Percentiles rank a stretch among this genome's conserved stretches.
Conservation (phyloP, 2,888 invertebrate species). For the Pterostichus madidus region DNA sequence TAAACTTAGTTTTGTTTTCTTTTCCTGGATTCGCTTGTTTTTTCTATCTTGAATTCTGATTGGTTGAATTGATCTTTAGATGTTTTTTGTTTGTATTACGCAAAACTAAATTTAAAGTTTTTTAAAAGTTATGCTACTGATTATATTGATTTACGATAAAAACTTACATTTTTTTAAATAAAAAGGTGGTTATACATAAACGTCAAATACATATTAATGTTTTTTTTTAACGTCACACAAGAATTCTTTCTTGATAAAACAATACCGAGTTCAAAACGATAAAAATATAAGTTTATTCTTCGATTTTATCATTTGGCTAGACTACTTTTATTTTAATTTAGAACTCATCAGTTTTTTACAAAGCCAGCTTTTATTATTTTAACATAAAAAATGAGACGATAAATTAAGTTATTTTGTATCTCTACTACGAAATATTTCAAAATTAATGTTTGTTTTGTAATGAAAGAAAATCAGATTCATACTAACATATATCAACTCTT, state of each 20-base stretch:
- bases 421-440: background rate
- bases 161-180: background rate
- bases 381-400: background rate
- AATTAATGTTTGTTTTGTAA: background rate
- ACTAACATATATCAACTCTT: no score
- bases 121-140: background rate
- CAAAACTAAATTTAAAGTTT: background rate
- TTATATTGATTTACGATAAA: constrained; percentile 25
- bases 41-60: constrained; percentile 11
- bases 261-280: background rate
- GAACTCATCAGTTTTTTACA: no score
- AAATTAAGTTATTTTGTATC: background rate
- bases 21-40: constrained; percentile 7
- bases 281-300: background rate
- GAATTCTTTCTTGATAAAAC: no score
- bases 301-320: no score
- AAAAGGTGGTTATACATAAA: background rate
- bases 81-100: constrained; percentile 28
- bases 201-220: background rate
- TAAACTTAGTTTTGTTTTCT: constrained; percentile 25
- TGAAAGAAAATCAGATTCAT: no score
- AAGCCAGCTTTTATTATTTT: no score
- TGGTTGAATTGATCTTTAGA: constrained; percentile 10
- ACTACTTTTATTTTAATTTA: no score
- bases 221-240: background rate